Evolutionary conservation across 2,113 vertebrate species (phyloP).

Genomic region (Mobula hypostoma): DNA sequence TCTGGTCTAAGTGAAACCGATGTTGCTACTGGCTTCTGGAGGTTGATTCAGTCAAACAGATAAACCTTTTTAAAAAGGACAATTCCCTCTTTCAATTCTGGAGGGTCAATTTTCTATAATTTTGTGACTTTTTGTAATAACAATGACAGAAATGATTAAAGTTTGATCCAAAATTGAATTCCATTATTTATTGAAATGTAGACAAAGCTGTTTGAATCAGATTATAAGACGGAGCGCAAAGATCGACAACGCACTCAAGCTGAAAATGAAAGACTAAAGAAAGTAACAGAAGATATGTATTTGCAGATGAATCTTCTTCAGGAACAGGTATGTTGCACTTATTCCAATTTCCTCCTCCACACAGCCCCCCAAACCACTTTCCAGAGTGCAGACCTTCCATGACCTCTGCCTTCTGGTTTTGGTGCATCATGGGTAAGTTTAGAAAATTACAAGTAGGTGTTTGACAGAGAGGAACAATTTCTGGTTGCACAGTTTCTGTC

Average conservation of each 20-base stretch:
- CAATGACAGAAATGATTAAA: background rate
- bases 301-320: slow-evolving; percentile 65
- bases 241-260: slow-evolving; percentile 61
- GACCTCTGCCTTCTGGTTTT: background rate
- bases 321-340: slow-evolving; percentile 57
- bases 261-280: slow-evolving; percentile 61
- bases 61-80: background rate
- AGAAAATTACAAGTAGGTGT: too few species aligned
- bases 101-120: background rate
- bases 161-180: background rate
- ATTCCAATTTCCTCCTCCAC: background rate
- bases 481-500: background rate
- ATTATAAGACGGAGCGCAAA: slow-evolving; percentile 61
- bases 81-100: background rate
- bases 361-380: background rate
- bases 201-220: slow-evolving; percentile 67
- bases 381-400: background rate
- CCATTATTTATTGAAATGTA: slow-evolving; percentile 41
- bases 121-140: background rate
- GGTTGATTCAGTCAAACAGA: background rate
- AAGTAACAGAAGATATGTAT: slow-evolving; percentile 61
- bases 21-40: background rate
- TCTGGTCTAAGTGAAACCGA: background rate
- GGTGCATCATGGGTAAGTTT: background rate
- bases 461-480: background rate